Evolutionary conservation across 2,797 vertebrate genomes (phyloP), one percentile per base, ranked within the genome.

Genomic region (Pempheris klunzingeri): DNA sequence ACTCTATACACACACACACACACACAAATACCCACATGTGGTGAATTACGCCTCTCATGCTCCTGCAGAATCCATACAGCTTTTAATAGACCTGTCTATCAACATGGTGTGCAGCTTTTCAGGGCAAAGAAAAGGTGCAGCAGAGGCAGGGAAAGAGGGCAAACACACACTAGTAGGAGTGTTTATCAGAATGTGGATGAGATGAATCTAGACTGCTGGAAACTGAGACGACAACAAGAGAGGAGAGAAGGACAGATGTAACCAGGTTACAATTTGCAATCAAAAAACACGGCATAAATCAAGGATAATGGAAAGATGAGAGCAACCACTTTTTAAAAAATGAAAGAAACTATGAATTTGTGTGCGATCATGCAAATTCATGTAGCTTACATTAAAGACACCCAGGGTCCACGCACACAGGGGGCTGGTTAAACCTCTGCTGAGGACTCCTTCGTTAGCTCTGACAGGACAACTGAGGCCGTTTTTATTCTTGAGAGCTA

Each of bases 1-100:
- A 41, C 39, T 28, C 39, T 43, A 7, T 14, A 11, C 7, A 39
- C 4, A 22, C 38, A 26, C 12, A 43, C 22, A 54, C 57, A 57
- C 61, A 57, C 41, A 57, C 7, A 28, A 47, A 58, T 38, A 46
- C 43, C 3, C 22, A 50, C 62, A 64, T 63, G 17, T 22, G 65
- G 32, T 58, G 26, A 18, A 64, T 54, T 47, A 24, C 30, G 24
- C 47, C 26, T 28, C 24, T 58, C 58, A 59, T 43, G 34, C 57
- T 65, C 55, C 36, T 39, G 28, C 65, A 71, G 36, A 53, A 64
- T 52, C 53, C 39, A 70, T 68, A 49, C 65, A 70, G 67, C 26
- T 82, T 80, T 87, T 89, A 91, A 89, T 88, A 75, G 82, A 82
- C 46, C 78, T 89, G 87, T 82, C 90, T 6, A 64, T 93, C 82